phyloP scores from a whole-genome alignment of 2,888 invertebrate species.

The Aquatica leii region DNA sequence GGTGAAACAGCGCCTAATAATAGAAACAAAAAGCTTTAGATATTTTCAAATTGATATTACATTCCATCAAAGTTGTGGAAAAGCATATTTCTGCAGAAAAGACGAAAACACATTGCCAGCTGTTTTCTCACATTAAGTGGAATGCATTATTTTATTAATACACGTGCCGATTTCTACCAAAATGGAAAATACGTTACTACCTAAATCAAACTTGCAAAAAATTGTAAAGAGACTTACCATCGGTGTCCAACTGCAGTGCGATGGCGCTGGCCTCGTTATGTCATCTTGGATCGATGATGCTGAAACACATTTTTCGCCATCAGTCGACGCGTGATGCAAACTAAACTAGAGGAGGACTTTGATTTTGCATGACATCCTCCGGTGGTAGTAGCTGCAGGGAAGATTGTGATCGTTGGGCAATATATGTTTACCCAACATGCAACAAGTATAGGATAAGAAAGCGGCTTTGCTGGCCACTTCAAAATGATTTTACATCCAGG shows the following conservation, averaged over 20 bases:
- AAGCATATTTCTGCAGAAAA: not conserved
- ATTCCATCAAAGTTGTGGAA: conserved; percentile 7
- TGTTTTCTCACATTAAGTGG: not conserved
- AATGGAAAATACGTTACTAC: too few species aligned
- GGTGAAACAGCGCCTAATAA: not conserved
- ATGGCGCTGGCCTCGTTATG: conserved; percentile 70
- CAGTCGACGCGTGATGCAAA: conserved; percentile 75
- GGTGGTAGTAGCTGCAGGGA: conserved; percentile 51
- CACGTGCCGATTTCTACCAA: conserved; percentile 4
- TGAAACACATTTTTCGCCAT: conserved; percentile 87
- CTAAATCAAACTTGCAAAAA: not conserved
- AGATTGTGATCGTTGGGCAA: conserved; percentile 42
- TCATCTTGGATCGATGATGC: conserved; percentile 84
- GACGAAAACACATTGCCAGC: conserved; percentile 9
- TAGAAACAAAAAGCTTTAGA: conserved; percentile 1
- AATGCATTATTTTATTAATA: conserved; percentile 7
- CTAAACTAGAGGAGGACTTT: conserved; percentile 88
- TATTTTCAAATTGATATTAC: not conserved
- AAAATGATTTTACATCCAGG: conserved; percentile 62
- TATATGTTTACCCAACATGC: conserved; percentile 64
- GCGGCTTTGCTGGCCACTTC: conserved; percentile 67
- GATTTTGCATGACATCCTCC: conserved; percentile 88
- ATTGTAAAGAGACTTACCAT: conserved; percentile 70
- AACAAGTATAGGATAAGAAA: conserved; percentile 71
- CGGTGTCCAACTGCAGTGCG: conserved; percentile 80